Evolutionary conservation across 2,888 invertebrate species (phyloP), one percentile per base, ranked within the genome.

Genomic region (Heliconius charithonia): DNA sequence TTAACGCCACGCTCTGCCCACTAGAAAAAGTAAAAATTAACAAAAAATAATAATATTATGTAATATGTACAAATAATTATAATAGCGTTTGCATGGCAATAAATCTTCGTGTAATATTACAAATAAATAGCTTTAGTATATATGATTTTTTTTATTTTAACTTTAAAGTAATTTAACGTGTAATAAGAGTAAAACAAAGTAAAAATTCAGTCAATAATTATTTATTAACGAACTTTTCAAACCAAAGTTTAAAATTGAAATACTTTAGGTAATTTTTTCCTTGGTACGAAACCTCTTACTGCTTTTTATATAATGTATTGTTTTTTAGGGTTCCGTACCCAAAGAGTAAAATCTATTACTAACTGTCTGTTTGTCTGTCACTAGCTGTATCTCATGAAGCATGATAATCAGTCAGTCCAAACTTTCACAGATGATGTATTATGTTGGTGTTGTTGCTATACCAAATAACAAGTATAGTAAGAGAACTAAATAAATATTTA

Each of bases 201-300:
- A 32, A 41, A 10, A 51, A 65, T 75, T 75, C 13, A 65, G 65
- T 41, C 29, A 29, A 75, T 75, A 75, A 65, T 73, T 59, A 71
- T 66, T 75, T 75, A 37, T 75, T 66, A 37, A 66, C 45, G 19
- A 66, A 75, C 65, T 75, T 75, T 75, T 7, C 65, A 45, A 45
- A 75, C 45, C 63, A 45, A 65, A 65, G 27, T 75, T 75, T 51
- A 65, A 65, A 75, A 75, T 75, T 75, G 63, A 65, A 75, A 65
- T 51, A 75, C 65, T 75, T 75, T 4, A 32, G 66, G 45, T 56
- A 29, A 1, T 75, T 51, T 65, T 45, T 51, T 73, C 12, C n/a
- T 66, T 12, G 25, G 13, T 27, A 2, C 10, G 12, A 37, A 73
- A 72, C 10, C 32, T 37, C 3, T 12, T 59, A 13, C 22, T 72